phyloP scores from a whole-genome alignment of 2,888 invertebrate species.

The Kuschelorhynchus macadamiae region DNA sequence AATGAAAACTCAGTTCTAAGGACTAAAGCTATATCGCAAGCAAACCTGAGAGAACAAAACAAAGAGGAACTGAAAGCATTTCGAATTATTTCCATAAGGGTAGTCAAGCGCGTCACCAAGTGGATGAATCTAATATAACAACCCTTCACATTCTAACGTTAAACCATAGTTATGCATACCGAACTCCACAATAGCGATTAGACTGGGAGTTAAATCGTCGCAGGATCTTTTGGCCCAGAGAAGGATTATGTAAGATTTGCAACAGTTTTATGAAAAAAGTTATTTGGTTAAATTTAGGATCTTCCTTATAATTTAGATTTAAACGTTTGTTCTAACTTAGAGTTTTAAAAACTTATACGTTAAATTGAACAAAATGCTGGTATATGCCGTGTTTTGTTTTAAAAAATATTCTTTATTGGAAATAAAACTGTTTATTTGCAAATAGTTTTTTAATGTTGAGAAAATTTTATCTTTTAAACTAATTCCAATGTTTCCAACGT shows the following conservation, averaged over 20 bases:
- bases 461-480: too few relatives aligned
- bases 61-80: constrained; percentile 62
- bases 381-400: too few relatives aligned
- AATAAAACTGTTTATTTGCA: too few relatives aligned
- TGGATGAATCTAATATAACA: constrained; percentile 67
- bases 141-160: constrained; percentile 65
- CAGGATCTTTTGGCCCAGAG: constrained; percentile 10
- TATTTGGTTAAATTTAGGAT: too few relatives aligned
- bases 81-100: constrained; percentile 64
- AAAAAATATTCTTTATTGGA: too few relatives aligned
- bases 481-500: too few relatives aligned
- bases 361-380: too few relatives aligned
- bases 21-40: constrained; percentile 55
- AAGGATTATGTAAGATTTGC: constrained; percentile 4
- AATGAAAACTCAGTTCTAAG: constrained; percentile 44
- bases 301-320: too few relatives aligned
- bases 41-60: constrained; percentile 53
- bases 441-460: too few relatives aligned
- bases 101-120: constrained; percentile 64
- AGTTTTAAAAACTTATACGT: too few relatives aligned
- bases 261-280: too few relatives aligned
- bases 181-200: constrained; percentile 60
- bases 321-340: too few relatives aligned
- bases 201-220: constrained; percentile 56
- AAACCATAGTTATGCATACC: constrained; percentile 68